Evolutionary conservation across 2,113 vertebrate species (phyloP), one percentile per base, ranked within the genome.

Genomic region (Chloebia gouldiae): DNA sequence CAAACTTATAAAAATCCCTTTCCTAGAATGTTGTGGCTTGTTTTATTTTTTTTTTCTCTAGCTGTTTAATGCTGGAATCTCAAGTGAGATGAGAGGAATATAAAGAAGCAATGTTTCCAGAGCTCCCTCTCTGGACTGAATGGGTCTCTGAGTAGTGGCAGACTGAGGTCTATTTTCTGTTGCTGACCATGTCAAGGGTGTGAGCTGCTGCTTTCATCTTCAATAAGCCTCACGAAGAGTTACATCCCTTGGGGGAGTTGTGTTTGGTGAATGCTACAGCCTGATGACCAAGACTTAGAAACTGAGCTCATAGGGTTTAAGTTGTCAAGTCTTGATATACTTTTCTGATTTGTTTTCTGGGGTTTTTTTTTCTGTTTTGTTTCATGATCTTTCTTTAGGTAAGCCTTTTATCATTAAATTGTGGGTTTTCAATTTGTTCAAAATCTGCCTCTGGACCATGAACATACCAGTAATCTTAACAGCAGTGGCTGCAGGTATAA

Each of bases 171-270:
- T 89, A 0, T 35, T 63, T 78, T 39, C 57, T 76, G 0, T 81
- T 44, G 27, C 31, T 95, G 73, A 42, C 27, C 17, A 3, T 42
- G n/a, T 42, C 77, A 72, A n/a, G 60, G 61, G 56, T 65, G 51
- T n/a, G 61, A 92, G n/a, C 44, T 84, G 81, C 33, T 88, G 12
- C 63, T 88, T 76, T 81, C 23, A 76, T 64, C 35, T 84, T 84
- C 56, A 60, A 0, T 37, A 10, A 70, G 64, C 22, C 31, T 35
- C 44, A 11, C 19, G 64, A 70, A 77, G 44, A 65, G 49, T 61
- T 81, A 23, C 6, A 14, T 44, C 45, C 23, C 27, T 42, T 69
- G 12, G 30, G 49, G 25, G 14, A 82, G 23, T 35, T 81, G 17
- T 8, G 2, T 68, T 92, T 71, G 65, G 40, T 68, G 40, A 24